Evolutionary conservation across 1,140 invertebrate genomes (phyloP).

Genomic region (Meloidogyne hapla): DNA sequence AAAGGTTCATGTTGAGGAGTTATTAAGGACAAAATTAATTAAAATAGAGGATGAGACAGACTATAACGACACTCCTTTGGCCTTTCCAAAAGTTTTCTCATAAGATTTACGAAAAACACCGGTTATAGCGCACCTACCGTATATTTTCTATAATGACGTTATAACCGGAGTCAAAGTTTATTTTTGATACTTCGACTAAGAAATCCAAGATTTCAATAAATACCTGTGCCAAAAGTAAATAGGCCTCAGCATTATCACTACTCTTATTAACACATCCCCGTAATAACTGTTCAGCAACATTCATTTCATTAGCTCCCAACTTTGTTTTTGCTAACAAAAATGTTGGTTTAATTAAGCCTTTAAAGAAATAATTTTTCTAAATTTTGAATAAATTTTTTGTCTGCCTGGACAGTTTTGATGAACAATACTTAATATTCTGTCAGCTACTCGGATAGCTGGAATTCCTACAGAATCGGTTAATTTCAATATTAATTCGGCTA

Average conservation of each 20-base stretch:
- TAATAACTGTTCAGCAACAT: slow-evolving; percentile 71
- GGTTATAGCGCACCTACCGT: too few species aligned
- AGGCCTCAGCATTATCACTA: slow-evolving; percentile 76
- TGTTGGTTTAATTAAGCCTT: slow-evolving; percentile 71
- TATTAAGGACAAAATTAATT: too few species aligned
- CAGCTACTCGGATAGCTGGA: slow-evolving; percentile 68
- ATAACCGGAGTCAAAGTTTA: too few species aligned
- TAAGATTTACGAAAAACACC: too few species aligned
- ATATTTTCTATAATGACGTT: too few species aligned
- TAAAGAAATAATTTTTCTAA: neutral
- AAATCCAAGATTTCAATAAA: too few species aligned
- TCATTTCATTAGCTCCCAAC: slow-evolving; percentile 76
- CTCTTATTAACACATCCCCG: slow-evolving; percentile 76
- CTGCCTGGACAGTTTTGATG: slow-evolving; percentile 77
- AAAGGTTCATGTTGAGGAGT: too few species aligned
- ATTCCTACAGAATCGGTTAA: slow-evolving; percentile 70
- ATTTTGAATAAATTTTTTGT: neutral
- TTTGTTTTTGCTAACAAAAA: slow-evolving; percentile 78
- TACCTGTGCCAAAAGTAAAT: slow-evolving; percentile 80
- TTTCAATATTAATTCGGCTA: slow-evolving; percentile 76
- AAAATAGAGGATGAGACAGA: too few species aligned
- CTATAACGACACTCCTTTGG: too few species aligned
- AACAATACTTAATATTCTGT: slow-evolving; percentile 74
- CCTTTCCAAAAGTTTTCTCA: too few species aligned
- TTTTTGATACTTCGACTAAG: too few species aligned